A percentile compares a stretch with the other conserved stretches of the same genome.
These are phyloP conservation scores for Armadillidium nasatum DNA, from an alignment of 1,140 invertebrate genomes.

Conservation along the genomic window DNA sequence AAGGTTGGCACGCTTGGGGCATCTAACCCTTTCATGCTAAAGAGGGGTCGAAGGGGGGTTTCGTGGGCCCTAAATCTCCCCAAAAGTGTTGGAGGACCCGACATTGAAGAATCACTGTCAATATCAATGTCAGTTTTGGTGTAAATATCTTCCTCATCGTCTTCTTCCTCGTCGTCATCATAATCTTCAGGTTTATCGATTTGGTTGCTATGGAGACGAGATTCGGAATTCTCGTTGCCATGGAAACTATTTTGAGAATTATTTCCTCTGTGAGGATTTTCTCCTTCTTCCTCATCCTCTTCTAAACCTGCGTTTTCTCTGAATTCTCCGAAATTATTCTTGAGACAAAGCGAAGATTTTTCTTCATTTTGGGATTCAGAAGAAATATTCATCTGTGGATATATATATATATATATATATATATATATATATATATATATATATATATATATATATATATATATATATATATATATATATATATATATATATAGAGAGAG, in stretches of 20 bases:
- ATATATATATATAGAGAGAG: too few species aligned
- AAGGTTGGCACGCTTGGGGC: not conserved
- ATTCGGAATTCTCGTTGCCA: not conserved
- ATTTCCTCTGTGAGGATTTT: not conserved
- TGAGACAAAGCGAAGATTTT: too few species aligned
- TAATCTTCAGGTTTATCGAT: not conserved
- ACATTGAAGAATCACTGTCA: not conserved
- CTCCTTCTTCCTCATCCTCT: not conserved
- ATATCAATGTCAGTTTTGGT: slow-evolving; percentile 1
- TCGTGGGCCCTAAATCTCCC: not conserved
- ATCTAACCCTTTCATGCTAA: not conserved
- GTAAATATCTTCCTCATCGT: not conserved
- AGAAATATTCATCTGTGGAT: too few species aligned
- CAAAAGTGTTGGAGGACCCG: not conserved
- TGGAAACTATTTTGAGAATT: not conserved
- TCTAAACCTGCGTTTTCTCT: too few species aligned
- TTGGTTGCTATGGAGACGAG: not conserved
- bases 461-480: too few species aligned
- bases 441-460: too few species aligned
- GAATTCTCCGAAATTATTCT: too few species aligned
- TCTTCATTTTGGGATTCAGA: too few species aligned
- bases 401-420: too few species aligned
- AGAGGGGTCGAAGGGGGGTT: not conserved
- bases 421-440: too few species aligned
- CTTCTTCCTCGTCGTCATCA: not conserved